Conservation (phyloP, 2,797 vertebrate species). For the Mus spretus region DNA sequence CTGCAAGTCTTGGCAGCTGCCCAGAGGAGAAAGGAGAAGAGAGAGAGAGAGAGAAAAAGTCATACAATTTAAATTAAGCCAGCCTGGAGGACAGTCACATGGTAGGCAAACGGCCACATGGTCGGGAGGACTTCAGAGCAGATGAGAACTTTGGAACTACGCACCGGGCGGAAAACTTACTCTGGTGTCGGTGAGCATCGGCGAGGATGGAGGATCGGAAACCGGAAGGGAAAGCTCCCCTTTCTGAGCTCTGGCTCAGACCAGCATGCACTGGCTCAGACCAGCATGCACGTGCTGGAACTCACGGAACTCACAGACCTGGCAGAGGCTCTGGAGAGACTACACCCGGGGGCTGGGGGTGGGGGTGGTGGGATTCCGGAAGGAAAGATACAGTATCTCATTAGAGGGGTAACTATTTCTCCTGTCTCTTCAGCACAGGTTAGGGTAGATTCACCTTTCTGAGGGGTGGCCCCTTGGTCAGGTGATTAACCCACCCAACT, state of each 20-base stretch:
- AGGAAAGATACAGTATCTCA: not conserved
- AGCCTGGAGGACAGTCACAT: not conserved
- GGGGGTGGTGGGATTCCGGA: not conserved
- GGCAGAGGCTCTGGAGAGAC: too few relatives aligned
- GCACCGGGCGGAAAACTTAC: not conserved
- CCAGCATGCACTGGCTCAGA: not conserved
- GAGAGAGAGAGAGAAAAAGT: not conserved
- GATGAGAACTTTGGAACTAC: not conserved
- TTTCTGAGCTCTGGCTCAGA: not conserved
- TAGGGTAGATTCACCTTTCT: not conserved
- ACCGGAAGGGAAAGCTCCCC: not conserved
- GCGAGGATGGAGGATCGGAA: not conserved
- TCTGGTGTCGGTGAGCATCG: accelerated
- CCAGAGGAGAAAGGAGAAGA: not conserved
- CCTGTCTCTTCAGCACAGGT: not conserved
- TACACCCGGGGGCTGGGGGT: accelerated
- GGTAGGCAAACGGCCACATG: not conserved
- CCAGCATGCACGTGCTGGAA: not conserved
- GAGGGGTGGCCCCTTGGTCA: not conserved
- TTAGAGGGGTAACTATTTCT: not conserved
- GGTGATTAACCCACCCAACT: not conserved
- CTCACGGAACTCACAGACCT: not conserved
- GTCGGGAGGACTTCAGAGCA: not conserved
- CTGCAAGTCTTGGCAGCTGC: not conserved
- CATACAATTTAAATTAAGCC: not conserved